A percentile compares a stretch with the other conserved stretches of the same genome.
phyloP scores from a whole-genome alignment of 2,888 invertebrate species.

The Germaria angustata region DNA sequence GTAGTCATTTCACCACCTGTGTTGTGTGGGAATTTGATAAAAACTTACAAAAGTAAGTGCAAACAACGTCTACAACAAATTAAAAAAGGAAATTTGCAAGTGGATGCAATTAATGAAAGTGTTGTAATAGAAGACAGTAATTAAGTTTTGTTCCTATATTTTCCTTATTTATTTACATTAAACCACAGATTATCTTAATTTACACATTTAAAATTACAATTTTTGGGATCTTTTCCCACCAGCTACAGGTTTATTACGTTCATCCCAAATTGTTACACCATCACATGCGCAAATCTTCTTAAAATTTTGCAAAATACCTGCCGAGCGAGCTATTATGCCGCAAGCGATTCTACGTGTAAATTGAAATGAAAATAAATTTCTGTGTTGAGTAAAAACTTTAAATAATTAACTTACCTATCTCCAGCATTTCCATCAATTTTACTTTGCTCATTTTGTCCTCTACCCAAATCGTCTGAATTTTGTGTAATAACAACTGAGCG shows the following conservation, averaged over 20 bases:
- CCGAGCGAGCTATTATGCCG: slow-evolving; percentile 93
- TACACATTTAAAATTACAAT: slow-evolving; percentile 62
- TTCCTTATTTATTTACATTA: neutral
- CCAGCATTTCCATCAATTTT: slow-evolving; percentile 84
- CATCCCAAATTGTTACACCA: slow-evolving; percentile 94
- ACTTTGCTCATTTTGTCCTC: slow-evolving; percentile 81
- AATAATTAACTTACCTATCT: slow-evolving; percentile 81
- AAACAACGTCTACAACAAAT: slow-evolving; percentile 72
- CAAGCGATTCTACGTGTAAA: slow-evolving; percentile 84
- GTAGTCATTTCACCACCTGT: slow-evolving; percentile 75
- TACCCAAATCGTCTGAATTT: slow-evolving; percentile 83
- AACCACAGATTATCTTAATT: neutral
- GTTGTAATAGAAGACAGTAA: slow-evolving; percentile 68
- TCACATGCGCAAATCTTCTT: slow-evolving; percentile 95
- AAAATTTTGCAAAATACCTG: slow-evolving; percentile 91
- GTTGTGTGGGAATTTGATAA: slow-evolving; percentile 76
- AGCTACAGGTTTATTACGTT: slow-evolving; percentile 83
- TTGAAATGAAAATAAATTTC: too few species aligned
- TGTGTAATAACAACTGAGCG: slow-evolving; percentile 88
- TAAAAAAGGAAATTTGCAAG: slow-evolving; percentile 49
- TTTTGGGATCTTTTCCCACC: slow-evolving; percentile 75
- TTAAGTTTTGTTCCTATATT: slow-evolving; percentile 28
- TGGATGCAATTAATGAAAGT: slow-evolving; percentile 62
- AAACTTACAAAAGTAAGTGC: slow-evolving; percentile 75
- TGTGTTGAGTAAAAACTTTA: too few species aligned